Conservation (phyloP, 2,888 invertebrate genomes). For the Leucania comma region DNA sequence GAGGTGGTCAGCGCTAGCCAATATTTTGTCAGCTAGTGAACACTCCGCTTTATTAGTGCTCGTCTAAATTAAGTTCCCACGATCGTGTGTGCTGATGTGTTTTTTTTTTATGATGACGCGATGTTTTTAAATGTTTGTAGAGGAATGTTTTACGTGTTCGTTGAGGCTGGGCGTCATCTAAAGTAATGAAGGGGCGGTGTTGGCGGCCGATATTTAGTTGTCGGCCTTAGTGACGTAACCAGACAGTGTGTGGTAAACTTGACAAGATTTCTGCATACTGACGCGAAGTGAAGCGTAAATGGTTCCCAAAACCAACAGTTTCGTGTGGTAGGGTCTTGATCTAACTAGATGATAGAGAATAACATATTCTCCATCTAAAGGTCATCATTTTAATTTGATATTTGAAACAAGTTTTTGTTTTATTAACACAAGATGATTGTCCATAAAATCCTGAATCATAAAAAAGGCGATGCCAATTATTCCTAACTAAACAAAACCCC, state of each 20-base stretch:
- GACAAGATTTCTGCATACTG: constrained; percentile 17
- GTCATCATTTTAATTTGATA: background rate
- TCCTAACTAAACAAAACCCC: constrained; percentile 42
- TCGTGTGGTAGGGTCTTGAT: background rate
- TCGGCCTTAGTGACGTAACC: constrained; percentile 32
- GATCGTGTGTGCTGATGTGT: constrained; percentile 26
- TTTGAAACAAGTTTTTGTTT: background rate
- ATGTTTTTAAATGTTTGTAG: constrained; percentile 51
- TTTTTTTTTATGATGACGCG: constrained; percentile 58
- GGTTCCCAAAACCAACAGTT: too few relatives aligned
- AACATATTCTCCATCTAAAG: background rate
- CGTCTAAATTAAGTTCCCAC: constrained; percentile 60
- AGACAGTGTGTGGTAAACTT: constrained; percentile 6
- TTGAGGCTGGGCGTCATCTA: constrained; percentile 53
- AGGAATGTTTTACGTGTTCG: constrained; percentile 57
- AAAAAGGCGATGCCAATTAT: constrained; percentile 30
- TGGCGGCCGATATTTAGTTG: constrained; percentile 19
- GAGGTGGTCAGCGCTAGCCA: background rate
- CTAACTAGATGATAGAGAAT: background rate
- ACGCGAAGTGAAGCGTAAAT: constrained; percentile 8
- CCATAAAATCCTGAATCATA: constrained; percentile 2
- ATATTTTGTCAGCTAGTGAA: constrained; percentile 31
- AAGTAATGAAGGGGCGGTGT: constrained; percentile 35
- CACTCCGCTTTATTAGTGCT: constrained; percentile 31
- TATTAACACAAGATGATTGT: constrained; percentile 25